A percentile compares a stretch with the other conserved stretches of the same genome.
Evolutionary conservation across 2,888 invertebrate species (phyloP).

Genomic region (Athetis lepigone): DNA sequence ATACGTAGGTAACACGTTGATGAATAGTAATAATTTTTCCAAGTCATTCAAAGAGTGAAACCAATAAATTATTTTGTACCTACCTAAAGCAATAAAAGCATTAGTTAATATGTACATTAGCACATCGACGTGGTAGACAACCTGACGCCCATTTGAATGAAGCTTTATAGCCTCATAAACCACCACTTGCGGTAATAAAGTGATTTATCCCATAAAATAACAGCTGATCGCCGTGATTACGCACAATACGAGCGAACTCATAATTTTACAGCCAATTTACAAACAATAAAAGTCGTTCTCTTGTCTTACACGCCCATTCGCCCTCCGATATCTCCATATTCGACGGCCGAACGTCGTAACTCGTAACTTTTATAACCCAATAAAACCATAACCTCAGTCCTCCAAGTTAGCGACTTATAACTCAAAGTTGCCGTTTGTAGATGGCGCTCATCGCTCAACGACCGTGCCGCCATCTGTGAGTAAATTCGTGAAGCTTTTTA

Average conservation of each 20-base stretch:
- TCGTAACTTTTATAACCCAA: constrained; percentile 90
- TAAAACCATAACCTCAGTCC: constrained; percentile 84
- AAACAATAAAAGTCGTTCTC: constrained; percentile 91
- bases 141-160: constrained; percentile 77
- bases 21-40: constrained; percentile 24
- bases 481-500: constrained; percentile 83
- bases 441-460: constrained; percentile 79
- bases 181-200: constrained; percentile 84
- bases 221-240: constrained; percentile 89
- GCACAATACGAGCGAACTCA: constrained; percentile 88
- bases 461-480: constrained; percentile 86
- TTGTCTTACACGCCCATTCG: constrained; percentile 88
- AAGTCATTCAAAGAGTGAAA: constrained; percentile 52
- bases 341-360: constrained; percentile 82
- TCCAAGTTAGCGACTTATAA: constrained; percentile 71
- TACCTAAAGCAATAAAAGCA: constrained; percentile 58
- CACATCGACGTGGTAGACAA: constrained; percentile 73
- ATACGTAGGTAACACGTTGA: constrained; percentile 15
- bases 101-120: constrained; percentile 70
- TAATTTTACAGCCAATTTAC: constrained; percentile 91
- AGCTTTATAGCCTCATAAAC: constrained; percentile 83
- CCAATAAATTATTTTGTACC: constrained; percentile 57
- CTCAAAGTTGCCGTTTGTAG: constrained; percentile 75
- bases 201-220: constrained; percentile 87
- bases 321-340: constrained; percentile 89